Percentiles rank a stretch among this genome's conserved stretches.
Conservation (phyloP, 2,888 invertebrate genomes). For the Dryocosmus kuriphilus region DNA sequence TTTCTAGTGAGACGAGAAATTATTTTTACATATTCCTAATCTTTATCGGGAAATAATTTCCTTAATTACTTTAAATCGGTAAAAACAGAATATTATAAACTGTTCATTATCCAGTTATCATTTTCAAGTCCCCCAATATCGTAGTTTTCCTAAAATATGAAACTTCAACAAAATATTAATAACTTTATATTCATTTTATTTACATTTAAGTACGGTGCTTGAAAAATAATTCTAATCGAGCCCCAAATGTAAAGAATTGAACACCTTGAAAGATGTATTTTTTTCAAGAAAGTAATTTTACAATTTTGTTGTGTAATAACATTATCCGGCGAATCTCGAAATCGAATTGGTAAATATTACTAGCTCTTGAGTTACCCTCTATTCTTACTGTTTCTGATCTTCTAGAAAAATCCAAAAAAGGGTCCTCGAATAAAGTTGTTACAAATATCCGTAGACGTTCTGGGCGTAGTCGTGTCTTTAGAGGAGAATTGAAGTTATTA, state of each 20-base stretch:
- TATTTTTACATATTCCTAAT: no score
- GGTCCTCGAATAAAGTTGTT: slow-evolving; percentile 22
- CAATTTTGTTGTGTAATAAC: background rate
- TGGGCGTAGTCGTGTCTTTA: background rate
- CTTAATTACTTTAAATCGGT: no score
- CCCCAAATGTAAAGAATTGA: background rate
- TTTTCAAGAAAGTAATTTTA: background rate
- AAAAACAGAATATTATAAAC: no score
- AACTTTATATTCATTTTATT: no score
- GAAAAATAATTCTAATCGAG: no score
- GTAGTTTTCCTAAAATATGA: no score
- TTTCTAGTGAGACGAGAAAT: no score
- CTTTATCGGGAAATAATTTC: no score
- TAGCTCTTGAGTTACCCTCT: background rate
- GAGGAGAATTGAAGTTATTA: slow-evolving; percentile 29
- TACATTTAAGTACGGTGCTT: no score
- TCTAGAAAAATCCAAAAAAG: slow-evolving; percentile 5
- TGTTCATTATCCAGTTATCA: no score
- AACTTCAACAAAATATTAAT: no score
- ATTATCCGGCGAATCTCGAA: background rate
- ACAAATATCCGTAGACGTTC: background rate
- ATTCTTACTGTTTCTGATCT: slow-evolving; percentile 26
- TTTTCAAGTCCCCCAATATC: no score
- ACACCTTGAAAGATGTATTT: background rate
- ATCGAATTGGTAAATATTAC: slow-evolving; percentile 28